phyloP scores from a whole-genome alignment of 2,888 invertebrate genomes.

The Cremastobaeus sp. region DNA sequence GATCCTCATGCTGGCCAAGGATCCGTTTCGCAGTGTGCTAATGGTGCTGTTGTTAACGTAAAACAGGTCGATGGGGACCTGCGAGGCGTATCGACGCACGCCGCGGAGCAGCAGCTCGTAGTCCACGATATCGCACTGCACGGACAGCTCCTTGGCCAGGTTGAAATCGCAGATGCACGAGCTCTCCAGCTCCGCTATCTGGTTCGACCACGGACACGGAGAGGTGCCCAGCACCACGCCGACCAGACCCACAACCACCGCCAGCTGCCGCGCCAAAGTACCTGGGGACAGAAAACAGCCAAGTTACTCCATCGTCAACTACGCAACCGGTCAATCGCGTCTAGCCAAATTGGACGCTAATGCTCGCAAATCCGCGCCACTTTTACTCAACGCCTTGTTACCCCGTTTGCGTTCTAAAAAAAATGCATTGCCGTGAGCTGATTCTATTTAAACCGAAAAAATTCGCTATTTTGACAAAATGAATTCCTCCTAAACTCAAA shows the following conservation, averaged over 20 bases:
- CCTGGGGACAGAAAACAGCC: too few relatives aligned
- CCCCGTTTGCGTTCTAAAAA: too few relatives aligned
- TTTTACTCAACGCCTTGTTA: too few relatives aligned
- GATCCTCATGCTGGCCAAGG: slow-evolving; percentile 85
- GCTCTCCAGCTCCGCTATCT: slow-evolving; percentile 86
- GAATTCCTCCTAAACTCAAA: too few relatives aligned
- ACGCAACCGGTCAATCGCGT: too few relatives aligned
- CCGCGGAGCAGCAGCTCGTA: slow-evolving; percentile 86
- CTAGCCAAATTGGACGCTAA: too few relatives aligned
- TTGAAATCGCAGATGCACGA: slow-evolving; percentile 94
- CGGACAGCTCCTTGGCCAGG: slow-evolving; percentile 89
- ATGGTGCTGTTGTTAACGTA: slow-evolving; percentile 94
- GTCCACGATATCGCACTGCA: slow-evolving; percentile 94
- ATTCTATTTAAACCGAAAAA: too few relatives aligned
- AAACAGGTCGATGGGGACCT: slow-evolving; percentile 85
- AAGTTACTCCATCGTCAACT: too few relatives aligned
- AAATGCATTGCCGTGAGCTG: too few relatives aligned
- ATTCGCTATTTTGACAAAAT: too few relatives aligned
- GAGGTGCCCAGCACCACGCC: slow-evolving; percentile 76
- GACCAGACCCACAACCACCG: slow-evolving; percentile 63
- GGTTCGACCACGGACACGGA: slow-evolving; percentile 90
- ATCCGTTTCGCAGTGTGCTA: slow-evolving; percentile 82
- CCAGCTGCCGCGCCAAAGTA: slow-evolving; percentile 55
- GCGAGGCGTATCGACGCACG: slow-evolving; percentile 83
- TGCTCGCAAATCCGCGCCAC: too few relatives aligned